phyloP scores from a whole-genome alignment of 1,140 invertebrate genomes.

The Lutraria rhynchaena region DNA sequence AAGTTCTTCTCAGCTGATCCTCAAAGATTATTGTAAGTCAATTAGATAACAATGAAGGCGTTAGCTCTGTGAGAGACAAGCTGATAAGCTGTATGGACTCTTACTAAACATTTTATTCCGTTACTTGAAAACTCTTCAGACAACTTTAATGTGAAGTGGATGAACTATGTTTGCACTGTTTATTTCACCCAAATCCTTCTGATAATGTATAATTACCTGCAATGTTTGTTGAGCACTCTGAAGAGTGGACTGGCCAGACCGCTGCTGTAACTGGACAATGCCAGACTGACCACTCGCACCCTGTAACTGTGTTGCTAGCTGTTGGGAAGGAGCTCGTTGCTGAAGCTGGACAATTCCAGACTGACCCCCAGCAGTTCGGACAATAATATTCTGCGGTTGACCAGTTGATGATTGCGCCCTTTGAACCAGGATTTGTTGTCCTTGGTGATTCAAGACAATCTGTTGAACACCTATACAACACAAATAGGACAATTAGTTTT shows the following conservation, averaged over 20 bases:
- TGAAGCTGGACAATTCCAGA: conserved; percentile 38
- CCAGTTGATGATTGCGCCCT: conserved; percentile 56
- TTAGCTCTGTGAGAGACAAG: no score
- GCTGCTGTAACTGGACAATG: conserved; percentile 19
- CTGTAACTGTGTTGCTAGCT: no score
- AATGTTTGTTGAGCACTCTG: conserved; percentile 26
- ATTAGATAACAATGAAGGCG: no score
- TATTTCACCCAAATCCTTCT: no score
- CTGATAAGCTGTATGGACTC: no score
- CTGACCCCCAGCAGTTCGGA: conserved; percentile 59
- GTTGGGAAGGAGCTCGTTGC: not conserved
- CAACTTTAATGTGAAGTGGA: no score
- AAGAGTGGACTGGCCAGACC: not conserved
- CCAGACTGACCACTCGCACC: not conserved
- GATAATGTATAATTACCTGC: conserved; percentile 26
- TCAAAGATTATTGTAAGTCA: no score
- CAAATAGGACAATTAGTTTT: not conserved
- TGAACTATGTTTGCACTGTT: no score
- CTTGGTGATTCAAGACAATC: conserved; percentile 61
- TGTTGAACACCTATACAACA: conserved; percentile 35
- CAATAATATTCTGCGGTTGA: conserved; percentile 70
- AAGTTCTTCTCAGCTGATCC: no score
- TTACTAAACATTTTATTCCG: no score
- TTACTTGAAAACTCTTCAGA: no score
- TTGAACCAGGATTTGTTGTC: conserved; percentile 71